Evolutionary conservation across 2,113 vertebrate genomes (phyloP).

Genomic region (Donacobius atricapilla): DNA sequence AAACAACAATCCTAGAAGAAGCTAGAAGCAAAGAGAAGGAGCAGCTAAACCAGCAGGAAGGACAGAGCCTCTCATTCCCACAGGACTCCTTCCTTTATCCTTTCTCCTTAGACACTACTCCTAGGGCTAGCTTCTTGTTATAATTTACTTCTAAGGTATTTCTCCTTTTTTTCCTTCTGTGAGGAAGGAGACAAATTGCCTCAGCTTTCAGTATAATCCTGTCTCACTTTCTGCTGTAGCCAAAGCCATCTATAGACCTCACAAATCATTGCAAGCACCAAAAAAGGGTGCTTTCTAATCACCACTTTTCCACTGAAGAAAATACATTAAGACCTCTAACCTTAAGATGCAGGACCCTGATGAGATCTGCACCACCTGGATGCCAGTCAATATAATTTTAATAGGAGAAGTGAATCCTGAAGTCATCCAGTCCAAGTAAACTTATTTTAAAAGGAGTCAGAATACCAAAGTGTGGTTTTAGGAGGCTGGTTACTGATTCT

Average conservation of each 20-base stretch:
- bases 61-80: neutral
- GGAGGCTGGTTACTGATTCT: neutral
- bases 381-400: neutral
- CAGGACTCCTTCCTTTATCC: neutral
- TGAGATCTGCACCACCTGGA: neutral
- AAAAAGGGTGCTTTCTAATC: neutral
- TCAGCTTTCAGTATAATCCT: neutral
- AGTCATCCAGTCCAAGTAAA: neutral
- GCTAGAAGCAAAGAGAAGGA: neutral
- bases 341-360: neutral
- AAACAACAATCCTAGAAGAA: neutral
- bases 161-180: neutral
- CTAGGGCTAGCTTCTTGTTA: neutral
- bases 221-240: neutral
- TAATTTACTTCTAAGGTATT: neutral
- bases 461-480: neutral
- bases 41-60: neutral
- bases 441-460: neutral
- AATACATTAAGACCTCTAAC: neutral
- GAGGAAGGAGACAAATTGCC: neutral
- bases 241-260: neutral
- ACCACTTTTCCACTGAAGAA: neutral
- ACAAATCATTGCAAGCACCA: neutral
- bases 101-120: neutral
- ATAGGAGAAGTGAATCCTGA: neutral